phyloP scores from a whole-genome alignment of 2,797 vertebrate species.

The Epinephelus coioides region DNA sequence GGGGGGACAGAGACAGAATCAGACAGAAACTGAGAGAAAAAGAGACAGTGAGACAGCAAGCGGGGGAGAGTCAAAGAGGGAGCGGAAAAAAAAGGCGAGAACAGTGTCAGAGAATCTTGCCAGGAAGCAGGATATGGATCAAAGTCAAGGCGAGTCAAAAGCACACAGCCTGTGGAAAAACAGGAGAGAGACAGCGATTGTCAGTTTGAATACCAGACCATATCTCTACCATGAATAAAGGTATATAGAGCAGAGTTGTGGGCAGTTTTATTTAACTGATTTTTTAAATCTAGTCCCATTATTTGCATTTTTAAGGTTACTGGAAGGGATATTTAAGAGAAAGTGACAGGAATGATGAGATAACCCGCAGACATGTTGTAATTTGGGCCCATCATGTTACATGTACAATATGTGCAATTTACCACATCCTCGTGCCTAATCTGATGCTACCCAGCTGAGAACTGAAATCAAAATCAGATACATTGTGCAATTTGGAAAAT shows the following conservation, averaged over 20 bases:
- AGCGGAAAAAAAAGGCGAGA: conserved; percentile 30
- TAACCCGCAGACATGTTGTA: conserved; percentile 12
- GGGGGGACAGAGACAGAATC: conserved; percentile 55
- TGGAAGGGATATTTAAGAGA: conserved; percentile 20
- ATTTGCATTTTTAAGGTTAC: conserved; percentile 40
- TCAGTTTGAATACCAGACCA: conserved; percentile 43
- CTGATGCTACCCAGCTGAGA: conserved; percentile 33
- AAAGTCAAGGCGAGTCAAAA: conserved; percentile 66
- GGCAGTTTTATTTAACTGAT: neutral
- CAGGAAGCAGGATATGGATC: conserved; percentile 57
- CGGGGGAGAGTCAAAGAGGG: conserved; percentile 42
- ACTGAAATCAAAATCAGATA: conserved; percentile 50
- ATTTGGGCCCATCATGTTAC: conserved; percentile 8
- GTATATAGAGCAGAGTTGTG: neutral
- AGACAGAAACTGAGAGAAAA: conserved; percentile 41
- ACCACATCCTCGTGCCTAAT: conserved; percentile 22
- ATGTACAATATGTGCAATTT: conserved; percentile 20
- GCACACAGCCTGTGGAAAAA: conserved; percentile 51
- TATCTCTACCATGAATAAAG: conserved; percentile 28
- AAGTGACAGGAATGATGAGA: conserved; percentile 25
- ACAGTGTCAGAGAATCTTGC: conserved; percentile 44
- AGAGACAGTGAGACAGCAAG: conserved; percentile 23
- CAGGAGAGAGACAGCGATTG: conserved; percentile 39
- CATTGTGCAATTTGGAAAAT: conserved; percentile 60
- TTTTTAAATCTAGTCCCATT: conserved; percentile 10